phyloP scores from a whole-genome alignment of 2,113 vertebrate species.

The Tetrao urogallus region DNA sequence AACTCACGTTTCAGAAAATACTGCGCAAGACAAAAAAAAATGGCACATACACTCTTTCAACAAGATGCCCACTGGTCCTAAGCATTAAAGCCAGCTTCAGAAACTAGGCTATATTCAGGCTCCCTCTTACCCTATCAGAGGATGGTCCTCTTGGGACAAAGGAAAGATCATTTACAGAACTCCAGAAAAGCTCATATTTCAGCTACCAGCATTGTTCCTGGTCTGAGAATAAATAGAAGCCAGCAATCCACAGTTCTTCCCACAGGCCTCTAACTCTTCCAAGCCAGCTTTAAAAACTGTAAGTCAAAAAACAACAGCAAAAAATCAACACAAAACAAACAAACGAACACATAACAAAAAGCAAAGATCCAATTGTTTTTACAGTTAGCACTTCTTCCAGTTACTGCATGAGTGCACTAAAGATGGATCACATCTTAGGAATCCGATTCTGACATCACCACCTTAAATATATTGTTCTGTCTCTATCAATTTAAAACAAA shows the following conservation, averaged over 20 bases:
- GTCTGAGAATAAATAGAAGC: neutral
- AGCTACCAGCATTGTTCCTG: slow-evolving; percentile 23
- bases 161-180: neutral
- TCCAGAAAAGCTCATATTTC: neutral
- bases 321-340: neutral
- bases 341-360: neutral
- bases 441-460: neutral
- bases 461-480: neutral
- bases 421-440: neutral
- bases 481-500: slow-evolving; percentile 2
- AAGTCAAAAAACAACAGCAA: neutral
- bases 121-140: neutral
- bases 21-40: neutral
- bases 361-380: neutral
- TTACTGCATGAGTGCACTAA: neutral
- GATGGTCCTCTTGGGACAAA: neutral
- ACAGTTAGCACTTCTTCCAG: neutral
- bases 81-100: slow-evolving; percentile 33
- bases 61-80: neutral
- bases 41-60: neutral
- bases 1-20: neutral
- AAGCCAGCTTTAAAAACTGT: slow-evolving; percentile 8
- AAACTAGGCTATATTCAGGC: neutral
- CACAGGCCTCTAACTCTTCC: neutral
- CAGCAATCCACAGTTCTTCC: neutral